Evolutionary conservation across 2,888 invertebrate genomes (phyloP), one percentile per base, ranked within the genome.

Genomic region (Lochmaea capreae): DNA sequence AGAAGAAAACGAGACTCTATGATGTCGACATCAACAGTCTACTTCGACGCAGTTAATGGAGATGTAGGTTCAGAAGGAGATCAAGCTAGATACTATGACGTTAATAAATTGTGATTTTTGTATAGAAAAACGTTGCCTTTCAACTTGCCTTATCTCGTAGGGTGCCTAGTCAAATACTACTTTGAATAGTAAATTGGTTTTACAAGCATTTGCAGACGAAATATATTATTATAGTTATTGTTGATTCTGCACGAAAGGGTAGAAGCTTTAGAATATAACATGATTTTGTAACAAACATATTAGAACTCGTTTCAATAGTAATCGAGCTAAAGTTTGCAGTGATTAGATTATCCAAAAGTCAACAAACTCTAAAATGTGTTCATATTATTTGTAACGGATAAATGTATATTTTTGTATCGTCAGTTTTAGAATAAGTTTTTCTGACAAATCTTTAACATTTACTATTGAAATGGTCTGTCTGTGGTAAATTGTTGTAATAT

Each of bases 1-100:
- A 74, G 78, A 76, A 80, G 81, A 77, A 76, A 81, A 77, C 73
- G 83, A n/a, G 82, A 82, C 61, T 83, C 83, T 1, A 72, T 81
- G 14, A 59, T 83, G 14, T 83, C 83, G 11, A 77, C 78, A 14
- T 66, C 75, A 16, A 82, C 77, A 12, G 76, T 83, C 10, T 83
- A 83, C 75, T 80, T 80, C 65, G 83, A 83, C 69, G 81, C 83
- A 12, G 54, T 75, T 3, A 82, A 82, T 68, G 82, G 81, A 57
- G 81, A 82, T 61, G 58, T 71, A 54, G 71, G 66, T 52, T 62
- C 69, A 14, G 74, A 76, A 26, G 78, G 79, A 65, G 76, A 71
- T 42, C 63, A 65, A 14, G 49, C 52, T 33, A 63, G 79, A 18
- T 80, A 80, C 75, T 78, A 80, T 61, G 81, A 83, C 52, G 26